Evolutionary conservation across 2,888 invertebrate genomes (phyloP).

Genomic region (Eristalis pertinax): DNA sequence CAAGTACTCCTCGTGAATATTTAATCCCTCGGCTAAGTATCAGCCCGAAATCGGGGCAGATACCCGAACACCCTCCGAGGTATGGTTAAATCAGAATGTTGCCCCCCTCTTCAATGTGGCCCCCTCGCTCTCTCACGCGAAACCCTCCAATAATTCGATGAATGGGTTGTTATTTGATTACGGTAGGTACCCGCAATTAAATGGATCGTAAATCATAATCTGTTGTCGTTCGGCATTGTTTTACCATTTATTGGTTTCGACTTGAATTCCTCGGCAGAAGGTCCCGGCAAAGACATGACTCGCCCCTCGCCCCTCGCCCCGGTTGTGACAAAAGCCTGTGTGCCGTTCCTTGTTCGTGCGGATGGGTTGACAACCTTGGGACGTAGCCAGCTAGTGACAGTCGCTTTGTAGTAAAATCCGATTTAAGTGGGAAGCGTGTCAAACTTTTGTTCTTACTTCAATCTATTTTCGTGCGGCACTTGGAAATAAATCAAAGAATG

Average conservation of each 20-base stretch:
- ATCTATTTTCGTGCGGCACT: background rate
- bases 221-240: constrained; percentile 39
- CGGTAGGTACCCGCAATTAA: constrained; percentile 38
- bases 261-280: background rate
- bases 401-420: constrained; percentile 17
- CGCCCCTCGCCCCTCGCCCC: background rate
- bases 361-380: background rate
- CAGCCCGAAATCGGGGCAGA: background rate
- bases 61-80: background rate
- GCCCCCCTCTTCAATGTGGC: no score
- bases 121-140: no score
- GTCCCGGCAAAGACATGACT: background rate
- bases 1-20: constrained; percentile 16
- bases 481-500: background rate
- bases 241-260: constrained; percentile 5
- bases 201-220: constrained; percentile 55
- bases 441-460: background rate
- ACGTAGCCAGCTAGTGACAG: background rate
- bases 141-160: constrained; percentile 7
- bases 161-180: constrained; percentile 34
- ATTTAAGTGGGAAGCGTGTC: constrained; percentile 28
- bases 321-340: no score
- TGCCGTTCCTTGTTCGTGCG: background rate
- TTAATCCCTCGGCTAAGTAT: constrained; percentile 3
- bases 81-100: background rate